Evolutionary conservation across 2,113 vertebrate species (phyloP), one percentile per base, ranked within the genome.

Genomic region (Sapajus apella): DNA sequence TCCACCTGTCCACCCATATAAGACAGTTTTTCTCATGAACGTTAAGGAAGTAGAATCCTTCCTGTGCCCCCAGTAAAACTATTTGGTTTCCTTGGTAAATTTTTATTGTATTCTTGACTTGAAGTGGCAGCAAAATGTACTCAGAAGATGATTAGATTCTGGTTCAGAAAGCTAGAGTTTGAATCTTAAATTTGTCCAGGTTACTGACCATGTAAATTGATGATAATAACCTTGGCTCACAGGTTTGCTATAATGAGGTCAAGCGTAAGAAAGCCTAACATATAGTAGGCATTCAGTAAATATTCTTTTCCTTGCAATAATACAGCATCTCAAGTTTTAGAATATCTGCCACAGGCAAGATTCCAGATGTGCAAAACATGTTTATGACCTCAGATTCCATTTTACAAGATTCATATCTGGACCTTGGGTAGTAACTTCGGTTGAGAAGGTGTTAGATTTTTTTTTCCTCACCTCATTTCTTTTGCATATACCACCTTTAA

Each of bases 401-500:
- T 97, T 97, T 88, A 94, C 50, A 84, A 76, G 77, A 37, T 37
- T 76, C 80, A 13, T 86, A 87, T 90, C 95, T 95, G 91, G 86
- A 58, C 91, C 43, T 66, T 75, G 32, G 3, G 17, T 13, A 87
- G 80, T 73, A 83, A 95, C 50, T 83, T 82, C 14, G 10, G 66
- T 47, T 80, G 68, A 96, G 84, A 95, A 97, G 83, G 96, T 91
- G 84, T 95, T 77, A 93, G 68, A 75, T 80, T 92, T 88, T 95
- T 77, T 85, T 84, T 45, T 5, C 5, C 92, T 92, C 73, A 88
- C 14, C 8, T 89, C 64, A 96, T 93, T 97, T 97, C 68, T 97
- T 97, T 87, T 94, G 84, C 82, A 97, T 96, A 96, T 89, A 81
- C 81, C 56, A 90, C 92, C 77, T 96, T 97, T 88, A 95, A 97